phyloP scores from a whole-genome alignment of 2,888 invertebrate species.

The Netelia melanura region DNA sequence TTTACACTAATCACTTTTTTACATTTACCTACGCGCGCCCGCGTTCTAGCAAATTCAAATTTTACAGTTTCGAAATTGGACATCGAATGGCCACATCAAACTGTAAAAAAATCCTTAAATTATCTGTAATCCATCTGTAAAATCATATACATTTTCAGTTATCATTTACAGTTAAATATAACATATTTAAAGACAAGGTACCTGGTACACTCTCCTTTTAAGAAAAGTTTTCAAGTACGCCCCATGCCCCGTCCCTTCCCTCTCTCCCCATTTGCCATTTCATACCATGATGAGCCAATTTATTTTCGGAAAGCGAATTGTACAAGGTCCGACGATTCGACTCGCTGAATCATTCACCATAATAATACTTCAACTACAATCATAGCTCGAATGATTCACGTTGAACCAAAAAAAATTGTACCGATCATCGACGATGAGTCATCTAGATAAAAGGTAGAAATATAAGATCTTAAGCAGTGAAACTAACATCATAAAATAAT shows the following conservation, averaged over 20 bases:
- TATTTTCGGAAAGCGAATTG: not conserved
- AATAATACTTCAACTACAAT: not conserved
- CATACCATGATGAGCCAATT: not conserved
- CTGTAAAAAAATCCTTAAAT: too few relatives aligned
- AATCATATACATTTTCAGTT: too few relatives aligned
- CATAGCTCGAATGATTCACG: constrained; percentile 10
- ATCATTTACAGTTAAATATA: too few relatives aligned
- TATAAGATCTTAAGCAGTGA: too few relatives aligned
- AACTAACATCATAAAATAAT: too few relatives aligned
- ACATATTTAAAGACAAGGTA: too few relatives aligned
- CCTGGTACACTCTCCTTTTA: not conserved
- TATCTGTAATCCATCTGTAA: too few relatives aligned
- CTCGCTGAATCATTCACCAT: not conserved
- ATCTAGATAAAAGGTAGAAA: not conserved
- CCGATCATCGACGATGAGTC: constrained; percentile 17
- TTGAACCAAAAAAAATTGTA: not conserved
- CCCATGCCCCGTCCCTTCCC: not conserved
- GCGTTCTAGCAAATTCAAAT: too few relatives aligned
- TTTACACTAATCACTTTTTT: too few relatives aligned
- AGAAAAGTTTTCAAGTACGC: not conserved
- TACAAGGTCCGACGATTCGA: not conserved
- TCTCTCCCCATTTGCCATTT: not conserved
- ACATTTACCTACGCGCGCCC: too few relatives aligned
- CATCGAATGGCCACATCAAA: too few relatives aligned
- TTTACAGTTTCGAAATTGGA: too few relatives aligned